phyloP scores from a whole-genome alignment of 1,140 invertebrate genomes.

The Drosophila murphyi region DNA sequence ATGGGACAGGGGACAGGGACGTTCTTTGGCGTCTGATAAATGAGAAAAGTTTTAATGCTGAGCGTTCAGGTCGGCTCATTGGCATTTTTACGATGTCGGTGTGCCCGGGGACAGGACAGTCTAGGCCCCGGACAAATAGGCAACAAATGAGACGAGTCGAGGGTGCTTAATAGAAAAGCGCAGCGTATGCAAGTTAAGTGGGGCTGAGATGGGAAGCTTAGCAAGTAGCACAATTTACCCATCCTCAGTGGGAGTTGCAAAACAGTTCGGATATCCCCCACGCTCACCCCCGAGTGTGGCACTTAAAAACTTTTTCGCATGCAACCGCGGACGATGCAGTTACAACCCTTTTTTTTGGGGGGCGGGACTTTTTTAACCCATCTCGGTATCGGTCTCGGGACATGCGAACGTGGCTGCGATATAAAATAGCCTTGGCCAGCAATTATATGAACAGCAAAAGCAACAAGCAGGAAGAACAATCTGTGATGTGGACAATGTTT shows the following conservation, averaged over 20 bases:
- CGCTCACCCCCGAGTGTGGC: constrained; percentile 46
- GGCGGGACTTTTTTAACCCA: neutral
- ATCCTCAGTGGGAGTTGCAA: too few relatives aligned
- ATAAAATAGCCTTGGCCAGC: constrained; percentile 41
- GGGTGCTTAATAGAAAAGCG: constrained; percentile 77
- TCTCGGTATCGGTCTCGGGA: neutral
- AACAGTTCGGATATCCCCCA: neutral
- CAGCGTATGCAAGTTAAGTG: constrained; percentile 64
- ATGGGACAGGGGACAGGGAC: neutral
- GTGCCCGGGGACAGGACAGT: constrained; percentile 11
- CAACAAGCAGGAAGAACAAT: constrained; percentile 16
- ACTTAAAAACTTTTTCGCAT: constrained; percentile 80
- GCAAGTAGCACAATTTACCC: neutral
- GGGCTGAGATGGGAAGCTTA: neutral
- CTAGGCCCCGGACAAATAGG: constrained; percentile 68
- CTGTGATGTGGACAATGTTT: constrained; percentile 24
- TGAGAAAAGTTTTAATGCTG: constrained; percentile 80
- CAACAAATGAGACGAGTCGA: constrained; percentile 78
- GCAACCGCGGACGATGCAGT: constrained; percentile 71
- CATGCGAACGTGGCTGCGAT: neutral
- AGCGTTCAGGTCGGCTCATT: constrained; percentile 78
- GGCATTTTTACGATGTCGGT: constrained; percentile 78
- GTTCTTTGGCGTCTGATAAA: constrained; percentile 65
- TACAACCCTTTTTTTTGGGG: constrained; percentile 58
- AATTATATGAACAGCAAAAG: constrained; percentile 56